Conservation (phyloP, 2,888 invertebrate species). For the Entomobrya proxima region DNA sequence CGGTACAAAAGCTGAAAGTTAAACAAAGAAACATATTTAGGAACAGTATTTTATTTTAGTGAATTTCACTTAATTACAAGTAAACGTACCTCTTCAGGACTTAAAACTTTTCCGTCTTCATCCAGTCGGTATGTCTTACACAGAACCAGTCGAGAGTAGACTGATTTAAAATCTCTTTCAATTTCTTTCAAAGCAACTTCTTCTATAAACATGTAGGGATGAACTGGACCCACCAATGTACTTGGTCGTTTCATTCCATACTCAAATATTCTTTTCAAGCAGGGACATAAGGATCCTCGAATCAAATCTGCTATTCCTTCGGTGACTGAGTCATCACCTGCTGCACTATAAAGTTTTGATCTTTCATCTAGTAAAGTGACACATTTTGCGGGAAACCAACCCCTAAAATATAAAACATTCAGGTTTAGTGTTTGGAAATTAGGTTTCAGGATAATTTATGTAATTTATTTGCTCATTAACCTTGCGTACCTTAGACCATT, state of each 20-base stretch:
- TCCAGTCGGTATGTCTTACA: slow-evolving; percentile 99
- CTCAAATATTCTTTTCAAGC: slow-evolving; percentile 93
- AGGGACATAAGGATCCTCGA: slow-evolving; percentile 93
- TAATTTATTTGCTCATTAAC: too few relatives aligned
- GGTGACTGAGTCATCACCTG: slow-evolving; percentile 97
- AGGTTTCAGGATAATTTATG: too few relatives aligned
- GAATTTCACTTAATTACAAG: too few relatives aligned
- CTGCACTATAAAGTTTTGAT: slow-evolving; percentile 92
- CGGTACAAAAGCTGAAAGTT: slow-evolving; percentile 84
- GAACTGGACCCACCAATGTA: slow-evolving; percentile 88
- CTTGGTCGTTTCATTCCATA: slow-evolving; percentile 94
- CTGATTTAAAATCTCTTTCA: slow-evolving; percentile 98
- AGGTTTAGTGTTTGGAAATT: neutral
- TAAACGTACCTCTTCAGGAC: slow-evolving; percentile 93
- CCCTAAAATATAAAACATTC: slow-evolving; percentile 76
- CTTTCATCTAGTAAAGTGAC: slow-evolving; percentile 96
- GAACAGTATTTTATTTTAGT: too few relatives aligned
- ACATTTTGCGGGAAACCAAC: slow-evolving; percentile 98
- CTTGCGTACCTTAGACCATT: slow-evolving; percentile 93
- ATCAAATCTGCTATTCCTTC: slow-evolving; percentile 98
- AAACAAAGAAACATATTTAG: neutral
- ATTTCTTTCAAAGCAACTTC: slow-evolving; percentile 97
- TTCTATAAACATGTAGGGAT: slow-evolving; percentile 99
- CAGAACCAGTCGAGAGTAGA: slow-evolving; percentile 95
- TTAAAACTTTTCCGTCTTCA: slow-evolving; percentile 99